Percentiles rank a stretch among this genome's conserved stretches.
Evolutionary conservation across 1,140 invertebrate species (phyloP).

Genomic region (Heliothis virescens): DNA sequence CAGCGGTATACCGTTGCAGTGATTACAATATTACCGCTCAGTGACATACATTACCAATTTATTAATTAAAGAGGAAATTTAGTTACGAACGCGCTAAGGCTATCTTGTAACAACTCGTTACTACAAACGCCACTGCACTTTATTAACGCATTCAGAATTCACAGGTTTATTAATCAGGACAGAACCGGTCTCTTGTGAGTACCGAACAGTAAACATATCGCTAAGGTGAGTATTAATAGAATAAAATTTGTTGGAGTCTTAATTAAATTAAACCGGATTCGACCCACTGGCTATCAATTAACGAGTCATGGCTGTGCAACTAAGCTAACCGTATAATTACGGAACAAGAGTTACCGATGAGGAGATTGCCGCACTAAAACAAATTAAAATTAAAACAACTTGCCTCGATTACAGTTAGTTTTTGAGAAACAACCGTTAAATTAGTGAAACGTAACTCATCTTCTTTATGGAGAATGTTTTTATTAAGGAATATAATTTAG

Average conservation of each 20-base stretch:
- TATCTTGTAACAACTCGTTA: conserved; percentile 34
- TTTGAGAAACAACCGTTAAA: conserved; percentile 22
- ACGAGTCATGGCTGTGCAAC: conserved; percentile 44
- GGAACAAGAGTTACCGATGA: conserved; percentile 35
- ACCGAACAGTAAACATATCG: conserved; percentile 43
- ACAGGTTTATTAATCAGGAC: conserved; percentile 38
- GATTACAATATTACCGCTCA: neutral
- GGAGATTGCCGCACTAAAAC: conserved; percentile 17
- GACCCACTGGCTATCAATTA: conserved; percentile 48
- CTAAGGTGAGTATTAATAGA: conserved; percentile 38
- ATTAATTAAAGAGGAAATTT: conserved; percentile 22
- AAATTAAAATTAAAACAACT: conserved; percentile 15
- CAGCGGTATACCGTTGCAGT: neutral
- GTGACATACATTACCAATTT: conserved; percentile 17
- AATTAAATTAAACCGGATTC: conserved; percentile 57
- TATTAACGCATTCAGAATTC: conserved; percentile 38
- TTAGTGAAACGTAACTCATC: conserved; percentile 34
- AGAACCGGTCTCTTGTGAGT: conserved; percentile 40
- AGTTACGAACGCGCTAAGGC: conserved; percentile 8
- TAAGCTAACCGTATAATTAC: conserved; percentile 30
- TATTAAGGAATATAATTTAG: conserved; percentile 61
- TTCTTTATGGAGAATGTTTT: conserved; percentile 48
- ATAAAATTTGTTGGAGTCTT: conserved; percentile 50
- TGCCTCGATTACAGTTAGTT: neutral
- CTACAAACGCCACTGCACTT: conserved; percentile 22